These are phyloP conservation scores for Ditula angustiorana DNA, from an alignment of 2,888 invertebrate species.

Conservation along the genomic window DNA sequence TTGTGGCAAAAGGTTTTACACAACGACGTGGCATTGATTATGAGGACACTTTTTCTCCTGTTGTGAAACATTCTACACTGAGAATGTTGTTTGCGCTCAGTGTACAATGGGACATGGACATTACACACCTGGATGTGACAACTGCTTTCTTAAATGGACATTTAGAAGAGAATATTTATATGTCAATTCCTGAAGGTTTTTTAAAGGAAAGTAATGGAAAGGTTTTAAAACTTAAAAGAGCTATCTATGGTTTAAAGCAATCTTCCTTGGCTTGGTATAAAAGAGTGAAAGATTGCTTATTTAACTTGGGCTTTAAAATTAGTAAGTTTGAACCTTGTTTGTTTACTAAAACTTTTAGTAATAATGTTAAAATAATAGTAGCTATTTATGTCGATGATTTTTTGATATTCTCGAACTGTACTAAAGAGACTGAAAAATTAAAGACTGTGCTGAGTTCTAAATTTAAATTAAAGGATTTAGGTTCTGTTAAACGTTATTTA, in stretches of 20 bases:
- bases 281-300: slow-evolving; percentile 23
- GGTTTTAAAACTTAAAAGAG: slow-evolving; percentile 18
- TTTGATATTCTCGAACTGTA: not conserved
- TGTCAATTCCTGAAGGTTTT: slow-evolving; percentile 27
- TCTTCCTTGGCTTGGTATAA: slow-evolving; percentile 33
- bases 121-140: slow-evolving; percentile 39
- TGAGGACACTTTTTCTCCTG: slow-evolving; percentile 32
- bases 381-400: slow-evolving; percentile 1
- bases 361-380: slow-evolving; percentile 35
- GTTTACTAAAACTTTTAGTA: slow-evolving; percentile 26
- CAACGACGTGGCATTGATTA: slow-evolving; percentile 24
- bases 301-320: slow-evolving; percentile 12
- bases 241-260: slow-evolving; percentile 34
- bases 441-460: not conserved
- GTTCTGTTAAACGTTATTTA: not conserved
- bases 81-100: slow-evolving; percentile 36
- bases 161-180: slow-evolving; percentile 28
- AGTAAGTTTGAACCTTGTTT: slow-evolving; percentile 37
- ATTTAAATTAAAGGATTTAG: not conserved
- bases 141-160: slow-evolving; percentile 43
- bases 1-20: slow-evolving; percentile 26
- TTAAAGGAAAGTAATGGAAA: not conserved
- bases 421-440: not conserved
- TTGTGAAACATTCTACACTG: slow-evolving; percentile 32
- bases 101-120: slow-evolving; percentile 32